Conservation (phyloP, 1,140 invertebrate genomes). For the Apis mellifera region Amel_HAv3.1 CM009936.2:11086001-11086500, state of each 20-base stretch:
- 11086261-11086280: conserved; percentile 78
- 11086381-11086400: conserved; percentile 73
- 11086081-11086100: conserved; percentile 71
- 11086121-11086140: conserved; percentile 48
- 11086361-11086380: conserved; percentile 39
- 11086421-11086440: conserved; percentile 61
- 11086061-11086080: conserved; percentile 51
- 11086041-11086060: conserved; percentile 47
- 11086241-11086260: conserved; percentile 77
- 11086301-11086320: conserved; percentile 18
- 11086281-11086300: conserved; percentile 32
- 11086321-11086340: neutral
- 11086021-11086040: conserved; percentile 53
- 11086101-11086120: conserved; percentile 45
- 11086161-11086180: conserved; percentile 56
- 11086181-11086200: conserved; percentile 77
- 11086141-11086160: conserved; percentile 42
- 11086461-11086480: conserved; percentile 3
- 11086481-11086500: conserved; percentile 57
- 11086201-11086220: conserved; percentile 82
- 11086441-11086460: rapidly evolving
- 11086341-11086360: neutral
- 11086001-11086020: conserved; percentile 49
- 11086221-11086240: conserved; percentile 80
- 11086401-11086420: conserved; percentile 68